phyloP scores from a whole-genome alignment of 1,140 invertebrate species.

The Gryon sp. region DNA sequence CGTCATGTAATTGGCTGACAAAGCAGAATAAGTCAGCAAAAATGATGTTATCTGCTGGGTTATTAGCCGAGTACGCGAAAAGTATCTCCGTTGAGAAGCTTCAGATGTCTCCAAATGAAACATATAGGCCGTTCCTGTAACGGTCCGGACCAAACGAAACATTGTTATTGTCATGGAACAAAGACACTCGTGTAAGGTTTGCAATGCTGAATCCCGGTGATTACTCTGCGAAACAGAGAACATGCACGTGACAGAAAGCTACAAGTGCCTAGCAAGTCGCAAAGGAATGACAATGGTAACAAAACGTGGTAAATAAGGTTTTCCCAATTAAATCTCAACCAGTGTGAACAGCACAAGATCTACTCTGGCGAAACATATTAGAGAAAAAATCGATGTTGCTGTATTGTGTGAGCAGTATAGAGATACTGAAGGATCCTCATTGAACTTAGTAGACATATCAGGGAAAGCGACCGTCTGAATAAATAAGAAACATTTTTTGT shows the following conservation, averaged over 20 bases:
- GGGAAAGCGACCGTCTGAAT: constrained; percentile 1
- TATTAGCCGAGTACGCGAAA: constrained; percentile 13
- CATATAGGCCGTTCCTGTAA: constrained; percentile 42
- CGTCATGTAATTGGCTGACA: not conserved
- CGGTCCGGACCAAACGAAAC: constrained; percentile 37
- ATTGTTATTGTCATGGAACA: constrained; percentile 42
- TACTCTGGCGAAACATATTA: not conserved
- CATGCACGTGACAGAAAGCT: constrained; percentile 5
- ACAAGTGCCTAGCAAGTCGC: not conserved
- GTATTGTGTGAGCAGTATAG: not conserved
- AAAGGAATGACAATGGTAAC: not conserved
- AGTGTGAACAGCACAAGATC: constrained; percentile 11
- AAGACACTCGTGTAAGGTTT: constrained; percentile 12
- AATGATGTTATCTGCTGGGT: constrained; percentile 16
- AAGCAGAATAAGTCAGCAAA: not conserved
- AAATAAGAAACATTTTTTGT: not conserved
- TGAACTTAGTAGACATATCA: not conserved
- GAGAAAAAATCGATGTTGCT: constrained; percentile 1
- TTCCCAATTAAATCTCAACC: constrained; percentile 16
- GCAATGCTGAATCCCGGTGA: not conserved
- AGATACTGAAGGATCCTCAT: not conserved
- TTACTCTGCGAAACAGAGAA: not conserved
- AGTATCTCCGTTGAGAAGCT: not conserved
- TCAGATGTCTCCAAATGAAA: constrained; percentile 10
- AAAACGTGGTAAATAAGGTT: constrained; percentile 6